Evolutionary conservation across 2,888 invertebrate genomes (phyloP), one percentile per base, ranked within the genome.

Genomic region (Chaitophorus viminalis): DNA sequence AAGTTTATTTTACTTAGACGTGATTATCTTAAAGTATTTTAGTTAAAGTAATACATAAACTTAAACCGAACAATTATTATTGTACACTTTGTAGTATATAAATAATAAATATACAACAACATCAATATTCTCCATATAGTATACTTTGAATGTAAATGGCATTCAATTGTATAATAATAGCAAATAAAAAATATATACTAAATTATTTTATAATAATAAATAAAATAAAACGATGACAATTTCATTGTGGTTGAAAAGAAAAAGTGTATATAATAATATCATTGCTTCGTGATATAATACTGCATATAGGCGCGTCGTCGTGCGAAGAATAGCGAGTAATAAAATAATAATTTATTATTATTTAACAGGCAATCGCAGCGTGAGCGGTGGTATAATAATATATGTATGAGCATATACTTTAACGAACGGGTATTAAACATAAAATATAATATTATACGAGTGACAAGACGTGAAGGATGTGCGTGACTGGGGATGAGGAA

Each of bases 1-100:
- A 25, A 70, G 70, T 82, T 70, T 65, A 81, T 39, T 79, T 81
- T 79, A 60, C 36, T 36, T n/a, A 79, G n/a, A 79, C 46, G 36
- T n/a, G 60, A 79, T 79, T 79, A 36, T 78, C 54, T 36, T 18
- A 18, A 65, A 81, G 39, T 68, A 68, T 81, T 39, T 81, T 46
- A 60, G 33, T n/a, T 78, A 65, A 36, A 65, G 29, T n/a, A 65
- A 14, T 25, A 52, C n/a, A n/a, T 25, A 70, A n/a, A 39, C 8
- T 65, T 39, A 39, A 81, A 39, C 65, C 36, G n/a, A 9, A 52
- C 52, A 29, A 78, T 33, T 33, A 78, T 33, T 33, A 54, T 33
- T 33, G n/a, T 60, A 52, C 68, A 29, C 8, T 39, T 39, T 39
- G n/a, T n/a, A n/a, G n/a, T n/a, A n/a, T 25, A 25, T 78, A 60